phyloP scores from a whole-genome alignment of 2,888 invertebrate species.

The Oligia fasciuncula region DNA sequence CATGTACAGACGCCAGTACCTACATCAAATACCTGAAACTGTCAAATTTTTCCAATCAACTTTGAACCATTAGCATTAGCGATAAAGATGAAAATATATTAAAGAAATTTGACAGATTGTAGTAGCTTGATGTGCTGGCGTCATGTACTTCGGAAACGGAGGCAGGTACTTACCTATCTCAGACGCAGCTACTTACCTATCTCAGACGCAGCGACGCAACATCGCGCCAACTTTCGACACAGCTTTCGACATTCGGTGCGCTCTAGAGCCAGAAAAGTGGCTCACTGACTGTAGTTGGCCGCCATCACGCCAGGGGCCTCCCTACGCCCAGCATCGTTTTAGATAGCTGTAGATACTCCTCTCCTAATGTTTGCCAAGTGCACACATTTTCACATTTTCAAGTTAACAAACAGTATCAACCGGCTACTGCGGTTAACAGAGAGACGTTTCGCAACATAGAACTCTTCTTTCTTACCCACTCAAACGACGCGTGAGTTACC shows the following conservation, averaged over 20 bases:
- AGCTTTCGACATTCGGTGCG: constrained; percentile 70
- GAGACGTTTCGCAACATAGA: constrained; percentile 16
- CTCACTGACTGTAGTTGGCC: constrained; percentile 58
- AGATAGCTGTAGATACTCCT: constrained; percentile 44
- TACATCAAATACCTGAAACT: no score
- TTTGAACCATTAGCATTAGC: no score
- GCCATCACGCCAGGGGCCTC: constrained; percentile 21
- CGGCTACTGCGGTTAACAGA: constrained; percentile 10
- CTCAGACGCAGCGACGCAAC: background rate
- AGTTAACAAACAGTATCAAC: constrained; percentile 16
- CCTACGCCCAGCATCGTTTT: constrained; percentile 38
- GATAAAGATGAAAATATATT: no score
- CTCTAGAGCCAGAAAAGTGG: constrained; percentile 67
- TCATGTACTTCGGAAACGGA: constrained; percentile 30
- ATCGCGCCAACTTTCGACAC: constrained; percentile 48
- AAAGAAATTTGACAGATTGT: no score
- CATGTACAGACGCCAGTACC: no score
- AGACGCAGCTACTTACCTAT: constrained; percentile 17
- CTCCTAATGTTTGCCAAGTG: constrained; percentile 36
- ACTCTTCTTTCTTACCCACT: background rate
- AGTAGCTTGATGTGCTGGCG: no score
- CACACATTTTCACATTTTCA: constrained; percentile 26
- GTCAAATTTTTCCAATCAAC: no score
- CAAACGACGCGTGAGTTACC: background rate
- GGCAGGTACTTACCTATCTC: constrained; percentile 25